These are phyloP conservation scores for Solenodon paradoxus DNA, from an alignment of 2,113 vertebrate species.

Conservation along the genomic window DNA sequence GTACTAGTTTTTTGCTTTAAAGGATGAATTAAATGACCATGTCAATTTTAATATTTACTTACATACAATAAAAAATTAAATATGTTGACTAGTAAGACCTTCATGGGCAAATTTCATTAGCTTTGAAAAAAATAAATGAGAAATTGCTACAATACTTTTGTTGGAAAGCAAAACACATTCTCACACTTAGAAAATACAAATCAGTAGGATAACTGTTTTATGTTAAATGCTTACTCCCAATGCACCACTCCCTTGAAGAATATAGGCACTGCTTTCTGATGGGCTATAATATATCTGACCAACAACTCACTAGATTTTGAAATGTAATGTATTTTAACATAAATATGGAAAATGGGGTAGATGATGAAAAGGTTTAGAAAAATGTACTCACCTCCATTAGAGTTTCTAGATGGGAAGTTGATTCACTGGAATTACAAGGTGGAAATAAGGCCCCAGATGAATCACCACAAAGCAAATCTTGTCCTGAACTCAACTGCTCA, in stretches of 20 bases:
- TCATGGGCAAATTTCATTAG: neutral
- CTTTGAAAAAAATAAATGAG: neutral
- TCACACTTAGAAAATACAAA: neutral
- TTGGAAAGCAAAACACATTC: neutral
- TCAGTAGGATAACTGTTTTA: neutral
- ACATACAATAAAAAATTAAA: neutral
- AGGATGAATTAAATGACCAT: neutral
- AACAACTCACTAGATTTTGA: neutral
- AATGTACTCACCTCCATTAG: slow-evolving; percentile 56
- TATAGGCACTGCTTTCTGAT: neutral
- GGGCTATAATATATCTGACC: neutral
- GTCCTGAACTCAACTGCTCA: slow-evolving; percentile 42
- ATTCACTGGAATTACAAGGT: slow-evolving; percentile 20
- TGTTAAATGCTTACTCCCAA: neutral
- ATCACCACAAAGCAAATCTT: slow-evolving; percentile 60
- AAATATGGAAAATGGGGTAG: neutral
- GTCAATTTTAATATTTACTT: neutral
- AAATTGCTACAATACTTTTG: neutral
- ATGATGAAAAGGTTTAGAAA: neutral
- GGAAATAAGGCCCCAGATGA: slow-evolving; percentile 52
- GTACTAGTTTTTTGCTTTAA: neutral
- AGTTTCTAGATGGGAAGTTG: slow-evolving; percentile 35
- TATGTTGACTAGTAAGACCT: neutral
- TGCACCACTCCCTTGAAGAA: neutral
- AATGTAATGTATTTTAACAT: neutral